Conservation (phyloP, 2,113 vertebrate species). For the Semnopithecus entellus region DNA sequence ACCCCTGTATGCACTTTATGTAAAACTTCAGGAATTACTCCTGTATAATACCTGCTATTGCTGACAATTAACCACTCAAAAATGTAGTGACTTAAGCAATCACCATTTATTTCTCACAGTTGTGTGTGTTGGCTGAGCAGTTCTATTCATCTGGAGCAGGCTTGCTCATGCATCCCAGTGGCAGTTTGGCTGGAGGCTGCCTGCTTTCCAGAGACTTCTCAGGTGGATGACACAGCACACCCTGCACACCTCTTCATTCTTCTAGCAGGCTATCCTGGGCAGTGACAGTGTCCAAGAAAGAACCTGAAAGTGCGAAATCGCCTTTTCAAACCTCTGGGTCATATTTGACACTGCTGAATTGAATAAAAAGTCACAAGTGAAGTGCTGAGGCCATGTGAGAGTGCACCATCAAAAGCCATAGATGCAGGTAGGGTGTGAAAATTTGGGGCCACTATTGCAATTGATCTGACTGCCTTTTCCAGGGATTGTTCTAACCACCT, state of each 20-base stretch:
- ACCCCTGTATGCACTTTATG: not conserved
- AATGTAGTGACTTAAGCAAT: not conserved
- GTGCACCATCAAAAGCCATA: not conserved
- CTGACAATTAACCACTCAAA: not conserved
- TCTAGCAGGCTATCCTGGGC: not conserved
- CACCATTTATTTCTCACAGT: not conserved
- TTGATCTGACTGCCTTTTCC: not conserved
- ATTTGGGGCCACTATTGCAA: not conserved
- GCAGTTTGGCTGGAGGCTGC: not conserved
- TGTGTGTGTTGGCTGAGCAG: not conserved
- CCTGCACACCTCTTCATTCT: not conserved
- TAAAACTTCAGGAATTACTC: not conserved
- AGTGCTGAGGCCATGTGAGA: not conserved
- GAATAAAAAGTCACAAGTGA: not conserved
- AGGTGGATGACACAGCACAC: rapidly evolving
- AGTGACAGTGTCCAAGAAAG: not conserved
- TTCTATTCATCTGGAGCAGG: not conserved
- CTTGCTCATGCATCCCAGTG: not conserved
- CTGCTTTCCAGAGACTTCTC: not conserved
- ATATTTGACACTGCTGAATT: not conserved
- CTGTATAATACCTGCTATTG: not conserved
- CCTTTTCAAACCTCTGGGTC: not conserved
- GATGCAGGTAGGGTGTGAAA: not conserved
- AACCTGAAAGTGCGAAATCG: not conserved
- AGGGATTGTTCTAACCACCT: not conserved